Conservation (phyloP, 1,140 invertebrate species). For the Frieseomelitta varia region DNA sequence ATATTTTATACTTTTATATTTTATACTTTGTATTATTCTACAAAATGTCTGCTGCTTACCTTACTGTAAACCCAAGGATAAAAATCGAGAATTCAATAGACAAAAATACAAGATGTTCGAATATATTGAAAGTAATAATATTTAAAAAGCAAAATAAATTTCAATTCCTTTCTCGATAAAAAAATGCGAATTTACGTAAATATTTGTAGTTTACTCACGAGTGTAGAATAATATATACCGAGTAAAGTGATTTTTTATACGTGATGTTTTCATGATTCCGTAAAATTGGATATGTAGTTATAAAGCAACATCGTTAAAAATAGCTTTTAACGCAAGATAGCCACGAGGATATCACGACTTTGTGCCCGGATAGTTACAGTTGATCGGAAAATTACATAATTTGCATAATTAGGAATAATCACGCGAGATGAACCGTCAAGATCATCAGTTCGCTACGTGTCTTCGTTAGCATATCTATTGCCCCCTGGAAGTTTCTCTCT, state of each 20-base stretch:
- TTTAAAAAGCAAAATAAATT: not conserved
- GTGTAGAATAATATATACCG: not conserved
- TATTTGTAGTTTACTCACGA: not conserved
- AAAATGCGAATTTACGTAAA: not conserved
- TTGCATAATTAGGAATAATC: slow-evolving; percentile 68
- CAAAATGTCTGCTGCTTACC: not conserved
- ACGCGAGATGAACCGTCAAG: slow-evolving; percentile 61
- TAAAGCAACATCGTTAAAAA: slow-evolving; percentile 59
- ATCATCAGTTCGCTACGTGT: slow-evolving; percentile 60
- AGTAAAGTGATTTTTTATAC: not conserved
- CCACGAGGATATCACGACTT: slow-evolving; percentile 46
- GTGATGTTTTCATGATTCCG: not conserved
- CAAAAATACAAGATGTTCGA: not conserved
- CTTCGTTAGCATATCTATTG: slow-evolving; percentile 59
- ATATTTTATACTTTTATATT: too few relatives aligned
- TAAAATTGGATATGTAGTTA: slow-evolving; percentile 53
- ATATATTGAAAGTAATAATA: not conserved
- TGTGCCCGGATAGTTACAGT: slow-evolving; percentile 43
- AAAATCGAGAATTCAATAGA: not conserved
- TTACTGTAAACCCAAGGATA: too few relatives aligned
- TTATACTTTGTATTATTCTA: not conserved
- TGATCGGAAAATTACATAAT: slow-evolving; percentile 56
- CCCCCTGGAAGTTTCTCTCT: slow-evolving; percentile 2
- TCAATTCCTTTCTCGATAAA: not conserved
- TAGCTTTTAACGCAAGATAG: slow-evolving; percentile 56